Evolutionary conservation across 2,888 invertebrate species (phyloP), one percentile per base, ranked within the genome.

Genomic region (Rhagonycha lutea): DNA sequence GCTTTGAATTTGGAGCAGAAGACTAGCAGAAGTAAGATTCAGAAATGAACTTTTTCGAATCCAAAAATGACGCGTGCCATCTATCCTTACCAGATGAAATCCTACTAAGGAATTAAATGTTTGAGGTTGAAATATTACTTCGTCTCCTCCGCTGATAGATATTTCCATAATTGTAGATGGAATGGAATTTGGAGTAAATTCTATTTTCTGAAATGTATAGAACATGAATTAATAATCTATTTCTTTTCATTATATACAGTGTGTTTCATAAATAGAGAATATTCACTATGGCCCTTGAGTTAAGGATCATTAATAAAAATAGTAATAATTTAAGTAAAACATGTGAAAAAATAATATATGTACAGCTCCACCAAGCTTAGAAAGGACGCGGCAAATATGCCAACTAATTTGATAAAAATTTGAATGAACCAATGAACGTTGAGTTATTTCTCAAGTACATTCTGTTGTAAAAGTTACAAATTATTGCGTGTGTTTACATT

Each of bases 31-130:
- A 82, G 89, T 90, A 71, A 92, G 86, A 83, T 91, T 90, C 82
- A 90, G 89, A 80, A 93, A 93, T 9, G 93, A 90, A 81, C 90
- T 89, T 74, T 89, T 89, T 81, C 90, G 90, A 78, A 94, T 89
- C 60, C 90, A 86, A 60, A 93, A 85, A 29, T 88, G 87, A 79
- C 88, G 88, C 63, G 90, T 89, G 63, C 89, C 89, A 65, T 89
- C 88, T 62, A 93, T 87, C 78, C 89, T 88, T 23, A 94, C 88
- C 72, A 91, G 88, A 73, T 88, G 88, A 77, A 92, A 86, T 75
- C 91, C 92, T 14, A 86, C 86, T 67, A 92, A 88, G 3, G 88
- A 86, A 69, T 90, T 89, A 82, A 94, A 90, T 0, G 92, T 90
- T 78, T 91, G 90, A 2, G 89, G 83, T 14, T 89, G 89, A 78